Base-by-base conservation (phyloP, 2,797 vertebrate genomes). In the Myripristis murdjan region DNA sequence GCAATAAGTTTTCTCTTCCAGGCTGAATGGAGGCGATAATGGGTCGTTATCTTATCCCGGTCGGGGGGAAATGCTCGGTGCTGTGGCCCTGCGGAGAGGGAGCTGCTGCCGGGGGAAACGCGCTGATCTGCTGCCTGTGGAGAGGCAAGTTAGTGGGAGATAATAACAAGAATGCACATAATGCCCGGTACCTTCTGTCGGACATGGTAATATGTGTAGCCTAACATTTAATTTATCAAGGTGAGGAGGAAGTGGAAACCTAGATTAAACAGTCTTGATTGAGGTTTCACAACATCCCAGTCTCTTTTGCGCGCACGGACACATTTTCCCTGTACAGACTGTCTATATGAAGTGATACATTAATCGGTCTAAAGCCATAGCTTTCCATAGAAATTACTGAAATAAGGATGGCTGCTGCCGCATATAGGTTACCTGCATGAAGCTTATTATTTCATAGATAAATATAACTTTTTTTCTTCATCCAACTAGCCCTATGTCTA, bases 61-160 rank as follows among this genome's bases (percentile, higher is more conserved):
- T 62, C 70, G 8, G 86, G 85, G 91, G 90, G 28, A 81, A 73
- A 81, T 83, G 92, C 76, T 79, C 82, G 76, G 68, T 72, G 81
- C 8, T 44, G 73, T 39, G 82, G 83, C 90, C 93, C 94, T 93
- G 91, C 87, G 23, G 82, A 75, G 85, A 84, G 35, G 51, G 56
- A 73, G 73, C 78, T 47, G 73, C 76, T 70, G 83, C 62, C 53
- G 62, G 63, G 56, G 81, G 92, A 93, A 93, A 94, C 93, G 93
- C 84, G 81, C 90, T 95, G 93, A 95, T 94, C 92, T 94, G 91
- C 91, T 91, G 94, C 92, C 89, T 59, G 64, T 61, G 16, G 87
- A 74, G 83, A 11, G 5, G 26, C 24, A 63, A 73, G 70, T 59
- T 47, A 37, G 69, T 62, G 53, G 0, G 11, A 59, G 60, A 52